phyloP scores from a whole-genome alignment of 2,888 invertebrate genomes.

The Sinotaia quadrata region DNA sequence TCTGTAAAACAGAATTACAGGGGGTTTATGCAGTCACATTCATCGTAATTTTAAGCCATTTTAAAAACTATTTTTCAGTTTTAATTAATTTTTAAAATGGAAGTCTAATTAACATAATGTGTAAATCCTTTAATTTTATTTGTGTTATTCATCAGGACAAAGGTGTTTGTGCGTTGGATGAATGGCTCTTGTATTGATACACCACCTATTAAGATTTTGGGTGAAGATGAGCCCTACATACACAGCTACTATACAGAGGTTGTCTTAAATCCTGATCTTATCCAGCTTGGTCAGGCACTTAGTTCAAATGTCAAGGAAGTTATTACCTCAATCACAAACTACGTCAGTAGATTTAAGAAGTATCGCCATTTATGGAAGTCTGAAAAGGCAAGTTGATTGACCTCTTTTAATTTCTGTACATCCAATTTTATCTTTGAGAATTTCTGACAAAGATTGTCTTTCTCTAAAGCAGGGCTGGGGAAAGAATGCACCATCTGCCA shows the following conservation, averaged over 20 bases:
- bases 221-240: slow-evolving; percentile 77
- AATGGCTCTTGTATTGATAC: slow-evolving; percentile 83
- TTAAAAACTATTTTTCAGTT: too few relatives aligned
- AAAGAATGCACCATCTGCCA: too few relatives aligned
- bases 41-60: too few relatives aligned
- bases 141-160: too few relatives aligned
- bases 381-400: slow-evolving; percentile 61
- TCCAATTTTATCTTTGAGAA: neutral
- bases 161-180: slow-evolving; percentile 87
- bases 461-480: too few relatives aligned
- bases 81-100: too few relatives aligned
- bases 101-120: too few relatives aligned
- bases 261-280: slow-evolving; percentile 79
- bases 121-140: too few relatives aligned
- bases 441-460: neutral
- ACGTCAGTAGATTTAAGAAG: slow-evolving; percentile 74
- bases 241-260: slow-evolving; percentile 87
- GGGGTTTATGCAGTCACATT: too few relatives aligned
- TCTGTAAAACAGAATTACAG: too few relatives aligned
- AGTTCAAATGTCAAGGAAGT: slow-evolving; percentile 79
- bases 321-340: slow-evolving; percentile 78
- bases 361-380: slow-evolving; percentile 60
- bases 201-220: slow-evolving; percentile 76
- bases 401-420: neutral
- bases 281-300: slow-evolving; percentile 78